These are phyloP conservation scores for Ips typographus DNA, from an alignment of 1,140 invertebrate genomes.

Conservation along the genomic window DNA sequence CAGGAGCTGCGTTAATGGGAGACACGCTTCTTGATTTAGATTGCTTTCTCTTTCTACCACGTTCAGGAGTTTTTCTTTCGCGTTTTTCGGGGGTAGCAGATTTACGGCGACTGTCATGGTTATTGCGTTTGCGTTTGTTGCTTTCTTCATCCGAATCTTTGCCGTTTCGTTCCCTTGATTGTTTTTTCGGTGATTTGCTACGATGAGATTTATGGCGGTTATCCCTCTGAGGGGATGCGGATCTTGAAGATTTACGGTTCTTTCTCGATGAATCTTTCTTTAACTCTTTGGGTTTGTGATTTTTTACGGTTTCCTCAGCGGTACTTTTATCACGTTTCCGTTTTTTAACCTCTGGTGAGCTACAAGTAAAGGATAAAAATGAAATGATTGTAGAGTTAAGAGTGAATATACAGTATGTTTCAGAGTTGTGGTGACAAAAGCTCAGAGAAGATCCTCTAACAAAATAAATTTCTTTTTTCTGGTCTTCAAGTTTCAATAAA, in stretches of 20 bases:
- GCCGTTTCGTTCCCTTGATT: slow-evolving; percentile 29
- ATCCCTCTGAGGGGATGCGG: neutral
- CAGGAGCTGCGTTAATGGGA: slow-evolving; percentile 17
- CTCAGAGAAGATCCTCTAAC: too few species aligned
- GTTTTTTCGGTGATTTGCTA: slow-evolving; percentile 20
- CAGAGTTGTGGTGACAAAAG: too few species aligned
- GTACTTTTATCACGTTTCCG: slow-evolving; percentile 31
- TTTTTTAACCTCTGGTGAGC: slow-evolving; percentile 43
- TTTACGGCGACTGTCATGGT: slow-evolving; percentile 23
- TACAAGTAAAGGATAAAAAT: slow-evolving; percentile 21
- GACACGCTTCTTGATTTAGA: slow-evolving; percentile 28
- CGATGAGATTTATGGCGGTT: slow-evolving; percentile 2
- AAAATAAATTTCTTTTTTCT: too few species aligned
- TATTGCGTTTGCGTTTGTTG: slow-evolving; percentile 9
- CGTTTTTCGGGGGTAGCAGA: slow-evolving; percentile 23
- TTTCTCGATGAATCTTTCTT: slow-evolving; percentile 30
- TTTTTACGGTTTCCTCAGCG: neutral
- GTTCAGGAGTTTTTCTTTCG: slow-evolving; percentile 10
- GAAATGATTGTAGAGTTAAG: too few species aligned
- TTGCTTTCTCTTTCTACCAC: slow-evolving; percentile 18
- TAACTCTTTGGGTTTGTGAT: slow-evolving; percentile 11
- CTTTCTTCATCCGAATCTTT: slow-evolving; percentile 8
- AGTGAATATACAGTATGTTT: too few species aligned
- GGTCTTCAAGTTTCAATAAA: too few species aligned
- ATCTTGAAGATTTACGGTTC: slow-evolving; percentile 13